phyloP scores from a whole-genome alignment of 2,888 invertebrate species.

The Hemicrepidius hirtus region DNA sequence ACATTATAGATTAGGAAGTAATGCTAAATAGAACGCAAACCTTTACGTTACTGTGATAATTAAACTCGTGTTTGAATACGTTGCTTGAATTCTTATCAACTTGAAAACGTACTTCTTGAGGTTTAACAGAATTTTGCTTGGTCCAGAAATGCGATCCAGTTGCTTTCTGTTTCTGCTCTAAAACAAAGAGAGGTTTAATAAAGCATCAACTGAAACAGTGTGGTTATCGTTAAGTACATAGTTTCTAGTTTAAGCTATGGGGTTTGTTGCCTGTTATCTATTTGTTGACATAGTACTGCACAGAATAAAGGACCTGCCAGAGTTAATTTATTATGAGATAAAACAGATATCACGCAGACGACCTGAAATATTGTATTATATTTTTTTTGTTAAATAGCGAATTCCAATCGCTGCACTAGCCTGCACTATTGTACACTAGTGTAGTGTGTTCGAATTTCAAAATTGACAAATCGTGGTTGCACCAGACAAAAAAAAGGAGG shows the following conservation, averaged over 20 bases:
- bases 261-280: conserved; percentile 34
- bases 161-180: conserved; percentile 32
- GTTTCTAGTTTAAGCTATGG: conserved; percentile 11
- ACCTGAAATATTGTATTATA: no score
- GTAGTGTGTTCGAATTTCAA: no score
- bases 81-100: background rate
- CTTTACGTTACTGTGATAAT: conserved; percentile 53
- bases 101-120: conserved; percentile 7
- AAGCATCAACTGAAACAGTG: background rate
- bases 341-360: background rate
- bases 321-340: conserved; percentile 20
- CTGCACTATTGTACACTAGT: no score
- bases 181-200: conserved; percentile 2
- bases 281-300: conserved; percentile 15
- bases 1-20: conserved; percentile 38
- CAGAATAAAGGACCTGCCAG: background rate
- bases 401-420: no score
- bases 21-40: conserved; percentile 43
- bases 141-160: conserved; percentile 9
- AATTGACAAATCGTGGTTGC: no score
- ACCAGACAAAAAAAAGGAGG: no score
- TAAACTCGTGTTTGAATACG: conserved; percentile 41
- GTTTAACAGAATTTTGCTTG: conserved; percentile 23
- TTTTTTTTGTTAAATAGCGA: no score
- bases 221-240: conserved; percentile 40